Conservation (phyloP, 1,140 invertebrate species). For the Thaumatotibia leucotreta region DNA sequence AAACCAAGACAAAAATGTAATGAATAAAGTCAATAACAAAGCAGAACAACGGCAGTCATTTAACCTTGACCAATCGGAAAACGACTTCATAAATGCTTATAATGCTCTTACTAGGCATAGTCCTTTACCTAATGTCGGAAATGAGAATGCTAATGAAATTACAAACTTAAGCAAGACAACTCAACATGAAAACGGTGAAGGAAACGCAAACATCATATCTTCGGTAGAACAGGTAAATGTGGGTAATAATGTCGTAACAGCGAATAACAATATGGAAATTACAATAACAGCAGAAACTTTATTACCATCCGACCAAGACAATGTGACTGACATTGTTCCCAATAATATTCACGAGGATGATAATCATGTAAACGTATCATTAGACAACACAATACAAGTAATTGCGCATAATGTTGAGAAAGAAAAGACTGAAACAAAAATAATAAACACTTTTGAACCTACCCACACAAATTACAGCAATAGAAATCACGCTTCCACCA, state of each 20-base stretch:
- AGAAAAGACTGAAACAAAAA: neutral
- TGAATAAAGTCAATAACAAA: neutral
- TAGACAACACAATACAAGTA: neutral
- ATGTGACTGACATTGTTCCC: neutral
- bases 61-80: constrained; percentile 63
- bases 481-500: neutral
- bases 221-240: neutral
- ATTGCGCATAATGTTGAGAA: neutral
- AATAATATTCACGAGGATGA: neutral
- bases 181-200: neutral
- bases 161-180: too few relatives aligned
- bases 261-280: neutral
- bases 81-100: constrained; percentile 68
- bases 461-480: neutral
- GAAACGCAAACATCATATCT: neutral
- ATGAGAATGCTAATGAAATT: neutral
- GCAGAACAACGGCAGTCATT: constrained; percentile 17
- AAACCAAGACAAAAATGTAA: neutral
- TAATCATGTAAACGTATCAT: neutral
- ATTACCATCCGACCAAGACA: neutral
- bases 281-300: neutral
- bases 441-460: neutral
- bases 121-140: constrained; percentile 52
- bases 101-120: constrained; percentile 60
- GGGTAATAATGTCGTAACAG: neutral